These are phyloP conservation scores for Siniperca undulata DNA, from an alignment of 2,797 vertebrate genomes.

Conservation along the genomic window DNA sequence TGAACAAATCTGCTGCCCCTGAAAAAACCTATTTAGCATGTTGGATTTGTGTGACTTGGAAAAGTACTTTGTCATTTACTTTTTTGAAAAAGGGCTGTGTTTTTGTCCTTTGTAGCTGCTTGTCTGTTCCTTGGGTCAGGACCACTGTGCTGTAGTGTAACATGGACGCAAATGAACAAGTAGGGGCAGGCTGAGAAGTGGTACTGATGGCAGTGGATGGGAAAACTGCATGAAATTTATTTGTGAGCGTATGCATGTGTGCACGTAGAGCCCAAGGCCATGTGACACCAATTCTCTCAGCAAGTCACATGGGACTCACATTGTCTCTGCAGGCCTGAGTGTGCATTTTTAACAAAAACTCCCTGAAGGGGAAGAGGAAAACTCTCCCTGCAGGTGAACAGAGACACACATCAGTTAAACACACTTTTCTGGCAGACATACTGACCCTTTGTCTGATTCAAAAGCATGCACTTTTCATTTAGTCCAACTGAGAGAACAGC, in stretches of 20 bases:
- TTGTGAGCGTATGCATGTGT: constrained; percentile 20
- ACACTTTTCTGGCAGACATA: constrained; percentile 52
- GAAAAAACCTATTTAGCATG: background rate
- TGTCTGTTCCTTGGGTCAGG: background rate
- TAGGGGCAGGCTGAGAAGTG: background rate
- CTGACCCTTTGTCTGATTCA: constrained; percentile 50
- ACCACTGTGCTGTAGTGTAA: constrained; percentile 1
- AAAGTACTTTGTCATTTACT: too few species aligned
- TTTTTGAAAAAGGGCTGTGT: too few species aligned
- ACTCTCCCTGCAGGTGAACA: constrained; percentile 48
- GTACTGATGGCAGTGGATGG: background rate
- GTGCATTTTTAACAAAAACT: constrained; percentile 27
- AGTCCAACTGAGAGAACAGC: constrained; percentile 60
- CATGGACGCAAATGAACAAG: background rate
- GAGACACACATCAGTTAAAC: constrained; percentile 48
- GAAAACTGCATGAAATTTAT: constrained; percentile 16
- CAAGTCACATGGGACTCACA: constrained; percentile 45
- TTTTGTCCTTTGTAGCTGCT: too few species aligned
- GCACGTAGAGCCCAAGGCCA: constrained; percentile 11
- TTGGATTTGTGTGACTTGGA: background rate
- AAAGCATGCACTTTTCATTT: constrained; percentile 64
- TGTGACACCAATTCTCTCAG: constrained; percentile 35
- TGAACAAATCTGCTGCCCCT: background rate
- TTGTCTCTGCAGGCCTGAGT: constrained; percentile 29
- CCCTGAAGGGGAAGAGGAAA: constrained; percentile 37